These are phyloP conservation scores for Apotomis capreana DNA, from an alignment of 2,888 invertebrate species.

Conservation along the genomic window DNA sequence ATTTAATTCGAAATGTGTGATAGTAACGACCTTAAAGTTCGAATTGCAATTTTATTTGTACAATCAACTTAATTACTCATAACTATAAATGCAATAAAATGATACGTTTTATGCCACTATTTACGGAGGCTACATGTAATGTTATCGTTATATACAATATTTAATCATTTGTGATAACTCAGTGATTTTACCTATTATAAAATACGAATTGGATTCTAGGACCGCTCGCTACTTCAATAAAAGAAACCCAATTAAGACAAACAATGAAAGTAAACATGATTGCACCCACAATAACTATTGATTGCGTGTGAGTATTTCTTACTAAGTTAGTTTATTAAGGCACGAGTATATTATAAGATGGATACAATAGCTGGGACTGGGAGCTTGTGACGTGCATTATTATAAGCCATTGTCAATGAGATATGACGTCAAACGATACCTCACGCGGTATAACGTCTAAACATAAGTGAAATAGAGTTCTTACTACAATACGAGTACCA, in stretches of 20 bases:
- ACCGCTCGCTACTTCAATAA: not conserved
- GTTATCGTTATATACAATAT: no score
- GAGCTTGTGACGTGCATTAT: conserved; percentile 23
- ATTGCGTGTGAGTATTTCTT: conserved; percentile 23
- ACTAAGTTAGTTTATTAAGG: conserved; percentile 1
- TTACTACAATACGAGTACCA: not conserved
- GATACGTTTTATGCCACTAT: not conserved
- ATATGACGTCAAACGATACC: conserved; percentile 17
- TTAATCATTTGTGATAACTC: no score
- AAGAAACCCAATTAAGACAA: conserved; percentile 5
- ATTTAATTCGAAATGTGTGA: not conserved
- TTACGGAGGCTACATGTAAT: no score
- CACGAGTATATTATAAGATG: not conserved
- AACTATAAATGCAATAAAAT: not conserved
- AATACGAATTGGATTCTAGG: not conserved
- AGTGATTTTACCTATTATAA: no score
- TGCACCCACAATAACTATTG: conserved; percentile 30
- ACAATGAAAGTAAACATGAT: conserved; percentile 22
- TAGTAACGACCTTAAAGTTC: not conserved
- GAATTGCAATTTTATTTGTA: not conserved
- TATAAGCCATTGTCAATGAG: conserved; percentile 20
- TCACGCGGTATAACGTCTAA: not conserved
- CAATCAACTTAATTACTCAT: not conserved
- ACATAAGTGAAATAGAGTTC: not conserved
- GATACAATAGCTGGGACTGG: conserved; percentile 20